phyloP scores from a whole-genome alignment of 2,113 vertebrate species.

The Brienomyrus longianalis region DNA sequence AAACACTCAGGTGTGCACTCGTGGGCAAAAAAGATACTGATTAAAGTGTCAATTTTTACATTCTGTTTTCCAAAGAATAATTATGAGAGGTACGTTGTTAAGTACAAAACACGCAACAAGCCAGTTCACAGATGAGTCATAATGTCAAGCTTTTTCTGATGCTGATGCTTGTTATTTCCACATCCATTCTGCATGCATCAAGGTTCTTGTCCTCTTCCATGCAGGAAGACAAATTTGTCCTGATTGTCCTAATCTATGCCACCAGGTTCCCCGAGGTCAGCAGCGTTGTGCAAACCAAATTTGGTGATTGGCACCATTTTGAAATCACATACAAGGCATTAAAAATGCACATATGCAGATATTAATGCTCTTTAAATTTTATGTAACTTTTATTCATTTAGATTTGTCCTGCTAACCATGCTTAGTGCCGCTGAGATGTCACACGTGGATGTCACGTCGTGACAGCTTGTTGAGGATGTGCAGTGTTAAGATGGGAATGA shows the following conservation, averaged over 20 bases:
- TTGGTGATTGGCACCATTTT: neutral
- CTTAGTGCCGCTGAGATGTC: neutral
- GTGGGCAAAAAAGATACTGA: neutral
- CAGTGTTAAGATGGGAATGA: neutral
- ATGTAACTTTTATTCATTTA: neutral
- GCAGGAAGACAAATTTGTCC: neutral
- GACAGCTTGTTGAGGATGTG: neutral
- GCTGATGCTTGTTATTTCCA: neutral
- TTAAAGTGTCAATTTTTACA: neutral
- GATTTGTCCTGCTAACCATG: neutral
- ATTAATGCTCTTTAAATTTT: neutral
- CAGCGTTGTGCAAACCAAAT: neutral
- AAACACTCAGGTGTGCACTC: conserved; percentile 8
- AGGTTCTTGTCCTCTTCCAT: neutral
- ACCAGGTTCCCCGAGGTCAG: neutral
- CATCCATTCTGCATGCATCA: neutral
- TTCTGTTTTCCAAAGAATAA: neutral
- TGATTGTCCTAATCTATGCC: neutral
- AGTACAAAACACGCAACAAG: neutral
- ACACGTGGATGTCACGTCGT: neutral
- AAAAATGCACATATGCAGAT: neutral
- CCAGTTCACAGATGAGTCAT: neutral
- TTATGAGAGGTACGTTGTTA: neutral
- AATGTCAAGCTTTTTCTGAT: neutral
- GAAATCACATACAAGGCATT: neutral